A percentile compares a stretch with the other conserved stretches of the same genome.
Conservation (phyloP, 2,113 vertebrate genomes). For the Lanius ludovicianus region DNA sequence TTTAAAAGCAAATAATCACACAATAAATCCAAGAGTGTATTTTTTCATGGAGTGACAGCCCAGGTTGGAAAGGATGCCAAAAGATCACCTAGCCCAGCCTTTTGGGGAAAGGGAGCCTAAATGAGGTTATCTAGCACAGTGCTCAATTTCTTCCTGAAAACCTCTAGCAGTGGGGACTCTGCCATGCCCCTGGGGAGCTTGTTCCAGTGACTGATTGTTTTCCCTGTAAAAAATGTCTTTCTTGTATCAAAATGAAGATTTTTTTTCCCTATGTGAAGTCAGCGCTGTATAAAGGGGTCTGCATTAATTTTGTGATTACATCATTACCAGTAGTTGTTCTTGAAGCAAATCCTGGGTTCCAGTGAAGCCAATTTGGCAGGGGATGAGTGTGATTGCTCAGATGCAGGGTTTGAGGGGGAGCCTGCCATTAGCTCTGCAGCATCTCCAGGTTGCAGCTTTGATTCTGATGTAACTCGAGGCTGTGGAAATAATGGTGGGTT, state of each 20-base stretch:
- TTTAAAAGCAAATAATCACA: background rate
- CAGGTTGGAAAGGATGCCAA: background rate
- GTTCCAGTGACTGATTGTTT: background rate
- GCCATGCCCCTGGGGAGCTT: background rate
- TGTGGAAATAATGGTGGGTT: background rate
- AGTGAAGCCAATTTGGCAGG: background rate
- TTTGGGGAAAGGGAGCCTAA: background rate
- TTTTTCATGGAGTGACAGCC: background rate
- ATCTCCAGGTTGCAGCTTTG: background rate
- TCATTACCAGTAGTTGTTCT: background rate
- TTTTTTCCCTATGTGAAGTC: fast-evolving
- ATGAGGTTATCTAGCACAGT: background rate
- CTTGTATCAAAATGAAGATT: background rate
- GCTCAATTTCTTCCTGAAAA: background rate
- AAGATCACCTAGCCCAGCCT: background rate
- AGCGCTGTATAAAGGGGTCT: background rate
- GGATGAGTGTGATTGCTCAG: background rate
- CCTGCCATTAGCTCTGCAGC: background rate
- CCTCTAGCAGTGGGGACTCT: background rate
- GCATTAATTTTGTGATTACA: background rate
- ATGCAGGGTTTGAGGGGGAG: background rate
- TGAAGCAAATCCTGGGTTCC: background rate
- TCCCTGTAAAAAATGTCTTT: background rate
- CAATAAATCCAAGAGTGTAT: background rate
- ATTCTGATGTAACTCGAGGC: background rate